Evolutionary conservation across 2,888 invertebrate genomes (phyloP), one percentile per base, ranked within the genome.

Genomic region (Argynnis bischoffii): DNA sequence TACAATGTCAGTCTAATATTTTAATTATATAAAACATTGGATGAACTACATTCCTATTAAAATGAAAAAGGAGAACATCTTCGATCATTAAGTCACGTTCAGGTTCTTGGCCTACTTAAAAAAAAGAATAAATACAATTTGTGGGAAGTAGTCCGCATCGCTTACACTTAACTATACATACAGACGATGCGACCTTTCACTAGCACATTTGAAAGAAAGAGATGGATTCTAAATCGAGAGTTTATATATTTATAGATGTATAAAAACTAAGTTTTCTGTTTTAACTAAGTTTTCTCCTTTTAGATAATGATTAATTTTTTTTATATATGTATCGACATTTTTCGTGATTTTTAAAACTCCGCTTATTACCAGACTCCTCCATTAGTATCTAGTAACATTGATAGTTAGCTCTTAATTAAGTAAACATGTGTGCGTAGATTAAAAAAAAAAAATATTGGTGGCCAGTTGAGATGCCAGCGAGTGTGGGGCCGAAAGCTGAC

Each of bases 81-180:
- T 78, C 72, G 79, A 79, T 81, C 78, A 80, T 74, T 77, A 74
- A 80, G 78, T 78, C 79, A 76, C 76, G 75, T 76, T 75, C 81
- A 85, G 85, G 87, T 89, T 84, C 80, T 85, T 86, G 86, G 77
- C 80, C 87, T 81, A 82, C 80, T 78, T 77, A 80, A 81, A 81
- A 82, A n/a, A 78, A 77, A 80, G 74, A 75, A 77, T 74, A 81
- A 61, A 81, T 79, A 84, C 75, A 79, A 82, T 81, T 80, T 81
- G 84, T 87, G 87, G 78, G 87, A 91, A 90, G 85, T 89, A 84
- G 89, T 83, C 83, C 89, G 85, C 81, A 77, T 82, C 85, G 80
- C 74, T 76, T 70, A 67, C 67, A 71, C 75, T 74, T 76, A 75
- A 76, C 76, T 73, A 77, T 77, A 74, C 73, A 74, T 69, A 76